Percentiles rank a stretch among this genome's conserved stretches.
phyloP scores from a whole-genome alignment of 2,888 invertebrate species.

The Leptopterna dolabrata region DNA sequence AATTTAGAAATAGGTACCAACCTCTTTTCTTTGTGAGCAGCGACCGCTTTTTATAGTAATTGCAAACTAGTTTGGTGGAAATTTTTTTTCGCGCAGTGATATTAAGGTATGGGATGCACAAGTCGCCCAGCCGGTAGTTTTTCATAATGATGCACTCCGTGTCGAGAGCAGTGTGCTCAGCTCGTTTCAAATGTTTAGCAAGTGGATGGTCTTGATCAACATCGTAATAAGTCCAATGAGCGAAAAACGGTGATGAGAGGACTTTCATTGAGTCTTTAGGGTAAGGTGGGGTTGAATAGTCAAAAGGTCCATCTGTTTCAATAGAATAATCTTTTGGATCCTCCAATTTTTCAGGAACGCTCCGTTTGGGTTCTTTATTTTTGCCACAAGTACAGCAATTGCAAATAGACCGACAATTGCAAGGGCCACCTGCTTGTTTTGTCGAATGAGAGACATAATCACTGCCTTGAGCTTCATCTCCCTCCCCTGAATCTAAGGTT shows the following conservation, averaged over 20 bases:
- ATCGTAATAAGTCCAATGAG: slow-evolving; percentile 15
- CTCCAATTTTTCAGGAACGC: neutral
- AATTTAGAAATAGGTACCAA: too few species aligned
- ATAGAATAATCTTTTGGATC: neutral
- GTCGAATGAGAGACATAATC: too few species aligned
- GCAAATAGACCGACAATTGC: neutral
- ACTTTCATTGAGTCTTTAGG: slow-evolving; percentile 28
- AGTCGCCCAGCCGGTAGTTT: neutral
- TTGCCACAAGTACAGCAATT: neutral
- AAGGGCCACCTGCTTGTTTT: neutral
- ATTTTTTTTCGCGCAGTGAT: neutral
- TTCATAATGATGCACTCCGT: neutral
- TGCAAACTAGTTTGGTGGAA: slow-evolving; percentile 5
- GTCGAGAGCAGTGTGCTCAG: neutral
- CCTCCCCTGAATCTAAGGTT: too few species aligned
- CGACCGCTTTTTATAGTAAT: slow-evolving; percentile 1
- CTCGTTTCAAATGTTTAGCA: neutral
- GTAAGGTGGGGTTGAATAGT: neutral
- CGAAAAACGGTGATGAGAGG: slow-evolving; percentile 18
- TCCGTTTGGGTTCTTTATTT: neutral
- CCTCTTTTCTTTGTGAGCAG: neutral
- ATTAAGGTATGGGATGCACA: neutral
- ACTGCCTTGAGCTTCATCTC: too few species aligned
- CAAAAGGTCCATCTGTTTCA: neutral
- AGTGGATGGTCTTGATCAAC: slow-evolving; percentile 17